These are phyloP conservation scores for Phaonia tiefii DNA, from an alignment of 2,888 invertebrate species.

Conservation along the genomic window DNA sequence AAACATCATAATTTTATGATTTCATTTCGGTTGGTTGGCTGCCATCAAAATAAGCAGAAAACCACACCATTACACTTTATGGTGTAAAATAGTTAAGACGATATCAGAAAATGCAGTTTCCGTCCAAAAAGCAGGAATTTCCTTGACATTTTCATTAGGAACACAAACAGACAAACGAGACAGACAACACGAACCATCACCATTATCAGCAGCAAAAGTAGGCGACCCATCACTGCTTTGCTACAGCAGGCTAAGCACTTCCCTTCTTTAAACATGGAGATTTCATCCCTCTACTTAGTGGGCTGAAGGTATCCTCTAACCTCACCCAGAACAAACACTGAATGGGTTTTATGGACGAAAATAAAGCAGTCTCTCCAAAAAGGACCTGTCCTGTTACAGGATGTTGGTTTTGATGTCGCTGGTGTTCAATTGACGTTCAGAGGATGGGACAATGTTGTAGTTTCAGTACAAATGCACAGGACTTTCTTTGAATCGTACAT, in stretches of 20 bases:
- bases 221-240: conserved; percentile 43
- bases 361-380: background rate
- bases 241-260: conserved; percentile 43
- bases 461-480: background rate
- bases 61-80: conserved; percentile 48
- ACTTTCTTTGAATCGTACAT: conserved; percentile 45
- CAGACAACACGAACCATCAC: conserved; percentile 35
- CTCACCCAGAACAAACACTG: conserved; percentile 34
- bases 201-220: background rate
- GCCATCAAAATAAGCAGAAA: conserved; percentile 65
- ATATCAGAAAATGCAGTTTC: conserved; percentile 75
- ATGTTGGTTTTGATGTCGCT: conserved; percentile 52
- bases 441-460: conserved; percentile 41
- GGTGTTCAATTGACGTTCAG: background rate
- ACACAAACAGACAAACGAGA: conserved; percentile 63
- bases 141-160: conserved; percentile 79
- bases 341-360: conserved; percentile 23
- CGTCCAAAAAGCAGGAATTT: conserved; percentile 79
- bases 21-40: conserved; percentile 40
- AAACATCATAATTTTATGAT: conserved; percentile 36
- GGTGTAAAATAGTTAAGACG: conserved; percentile 77
- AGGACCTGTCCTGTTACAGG: conserved; percentile 58
- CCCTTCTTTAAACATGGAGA: conserved; percentile 17
- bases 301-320: background rate
- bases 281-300: background rate